Conservation (phyloP, 2,797 vertebrate species). For the Scyliorhinus canicula region DNA sequence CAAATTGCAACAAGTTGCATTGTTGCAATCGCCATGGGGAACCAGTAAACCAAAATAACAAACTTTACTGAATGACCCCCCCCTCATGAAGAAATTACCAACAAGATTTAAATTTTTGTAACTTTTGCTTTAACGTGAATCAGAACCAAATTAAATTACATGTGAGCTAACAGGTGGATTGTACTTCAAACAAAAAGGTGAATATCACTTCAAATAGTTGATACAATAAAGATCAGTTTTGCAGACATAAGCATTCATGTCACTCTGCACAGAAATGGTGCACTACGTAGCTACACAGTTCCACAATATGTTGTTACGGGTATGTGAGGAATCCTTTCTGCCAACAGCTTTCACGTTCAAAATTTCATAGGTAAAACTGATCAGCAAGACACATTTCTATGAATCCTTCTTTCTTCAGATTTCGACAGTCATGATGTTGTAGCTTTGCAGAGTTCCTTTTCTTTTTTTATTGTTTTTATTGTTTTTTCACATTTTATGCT, state of each 20-base stretch:
- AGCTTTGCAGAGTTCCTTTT: not conserved
- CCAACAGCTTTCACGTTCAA: not conserved
- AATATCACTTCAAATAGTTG: not conserved
- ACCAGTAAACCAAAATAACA: not conserved
- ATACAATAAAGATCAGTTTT: not conserved
- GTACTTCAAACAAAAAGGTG: not conserved
- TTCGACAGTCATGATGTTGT: not conserved
- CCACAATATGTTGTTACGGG: not conserved
- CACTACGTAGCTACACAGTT: not conserved
- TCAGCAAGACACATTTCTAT: not conserved
- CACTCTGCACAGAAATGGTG: not conserved
- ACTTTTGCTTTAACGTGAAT: not conserved
- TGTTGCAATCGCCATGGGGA: not conserved
- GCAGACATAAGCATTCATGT: not conserved
- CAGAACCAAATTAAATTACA: not conserved
- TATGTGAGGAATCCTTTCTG: not conserved
- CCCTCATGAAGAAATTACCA: not conserved
- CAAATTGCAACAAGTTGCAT: not conserved
- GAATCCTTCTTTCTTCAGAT: not conserved
- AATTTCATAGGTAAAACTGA: not conserved
- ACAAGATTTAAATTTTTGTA: not conserved
- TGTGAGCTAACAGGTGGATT: not conserved
- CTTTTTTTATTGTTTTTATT: too few relatives aligned
- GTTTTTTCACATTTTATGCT: too few relatives aligned
- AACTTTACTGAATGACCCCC: too few relatives aligned